phyloP scores from a whole-genome alignment of 2,797 vertebrate species.

The Hoplostethus atlanticus region DNA sequence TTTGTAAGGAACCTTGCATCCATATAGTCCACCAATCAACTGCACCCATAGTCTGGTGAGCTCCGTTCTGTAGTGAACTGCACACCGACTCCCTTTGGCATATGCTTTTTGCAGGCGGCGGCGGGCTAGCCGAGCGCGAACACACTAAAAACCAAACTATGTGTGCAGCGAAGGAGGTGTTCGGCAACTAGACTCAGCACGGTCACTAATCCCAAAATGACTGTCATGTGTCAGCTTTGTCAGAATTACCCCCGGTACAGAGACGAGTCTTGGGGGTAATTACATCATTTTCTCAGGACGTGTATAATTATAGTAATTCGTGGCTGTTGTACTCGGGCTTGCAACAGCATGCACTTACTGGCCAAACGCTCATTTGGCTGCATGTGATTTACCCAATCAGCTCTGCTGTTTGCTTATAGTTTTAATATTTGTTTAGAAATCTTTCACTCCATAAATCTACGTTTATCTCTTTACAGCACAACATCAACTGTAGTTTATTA shows the following conservation, averaged over 20 bases:
- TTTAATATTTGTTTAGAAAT: slow-evolving; percentile 36
- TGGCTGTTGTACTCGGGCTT: slow-evolving; percentile 56
- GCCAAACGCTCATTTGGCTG: slow-evolving; percentile 17
- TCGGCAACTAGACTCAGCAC: slow-evolving; percentile 59
- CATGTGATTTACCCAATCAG: neutral
- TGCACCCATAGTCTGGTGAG: neutral
- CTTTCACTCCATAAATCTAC: slow-evolving; percentile 45
- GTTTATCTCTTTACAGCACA: slow-evolving; percentile 8
- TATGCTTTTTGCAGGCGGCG: neutral
- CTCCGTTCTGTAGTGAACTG: slow-evolving; percentile 53
- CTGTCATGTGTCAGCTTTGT: slow-evolving; percentile 71
- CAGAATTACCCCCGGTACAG: slow-evolving; percentile 50
- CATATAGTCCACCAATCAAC: no score
- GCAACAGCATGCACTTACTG: slow-evolving; percentile 39
- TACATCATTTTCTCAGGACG: slow-evolving; percentile 65
- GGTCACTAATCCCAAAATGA: slow-evolving; percentile 78
- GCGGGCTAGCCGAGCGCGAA: neutral
- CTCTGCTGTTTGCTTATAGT: slow-evolving; percentile 4
- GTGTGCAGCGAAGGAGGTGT: slow-evolving; percentile 40
- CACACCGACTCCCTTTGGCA: slow-evolving; percentile 40
- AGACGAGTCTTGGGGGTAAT: slow-evolving; percentile 57
- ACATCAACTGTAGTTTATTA: neutral
- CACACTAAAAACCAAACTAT: slow-evolving; percentile 16
- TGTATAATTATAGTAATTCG: slow-evolving; percentile 72
- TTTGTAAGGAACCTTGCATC: no score